Evolutionary conservation across 1,140 invertebrate genomes (phyloP).

Genomic region (Drosophila pandora): DNA sequence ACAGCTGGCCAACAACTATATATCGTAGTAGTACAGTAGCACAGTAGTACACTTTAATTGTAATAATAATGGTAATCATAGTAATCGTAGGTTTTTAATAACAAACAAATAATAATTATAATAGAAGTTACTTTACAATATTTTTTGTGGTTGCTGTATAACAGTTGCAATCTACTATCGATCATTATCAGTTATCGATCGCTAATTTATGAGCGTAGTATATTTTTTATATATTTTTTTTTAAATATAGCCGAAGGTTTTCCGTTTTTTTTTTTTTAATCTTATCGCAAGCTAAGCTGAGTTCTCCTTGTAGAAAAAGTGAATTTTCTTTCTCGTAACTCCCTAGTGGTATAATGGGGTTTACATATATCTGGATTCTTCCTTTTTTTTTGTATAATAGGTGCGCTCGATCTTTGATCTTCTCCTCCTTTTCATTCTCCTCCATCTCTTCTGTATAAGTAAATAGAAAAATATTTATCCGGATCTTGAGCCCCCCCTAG

Average conservation of each 20-base stretch:
- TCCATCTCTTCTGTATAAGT: constrained; percentile 49
- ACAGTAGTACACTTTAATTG: constrained; percentile 28
- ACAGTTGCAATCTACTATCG: constrained; percentile 68
- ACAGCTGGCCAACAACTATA: constrained; percentile 47
- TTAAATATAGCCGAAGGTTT: constrained; percentile 39
- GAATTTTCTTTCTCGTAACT: constrained; percentile 3
- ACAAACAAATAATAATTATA: constrained; percentile 39
- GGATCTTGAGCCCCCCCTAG: constrained; percentile 45
- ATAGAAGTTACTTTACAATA: constrained; percentile 50
- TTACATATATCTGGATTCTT: constrained; percentile 13
- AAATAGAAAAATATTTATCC: constrained; percentile 59
- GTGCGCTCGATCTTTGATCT: constrained; percentile 34
- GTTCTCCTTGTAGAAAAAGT: constrained; percentile 41
- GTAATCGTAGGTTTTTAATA: constrained; percentile 49
- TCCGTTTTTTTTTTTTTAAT: constrained; percentile 14
- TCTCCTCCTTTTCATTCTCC: constrained; percentile 10
- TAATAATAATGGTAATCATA: constrained; percentile 46
- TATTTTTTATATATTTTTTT: constrained; percentile 33
- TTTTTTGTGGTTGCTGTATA: constrained; percentile 62
- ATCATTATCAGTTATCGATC: constrained; percentile 56
- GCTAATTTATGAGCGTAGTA: constrained; percentile 45
- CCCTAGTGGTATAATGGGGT: constrained; percentile 30
- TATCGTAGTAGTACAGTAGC: background rate
- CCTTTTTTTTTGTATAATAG: constrained; percentile 26
- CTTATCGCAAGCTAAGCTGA: constrained; percentile 52